Evolutionary conservation across 2,113 vertebrate species (phyloP).

Genomic region (Otis tarda): DNA sequence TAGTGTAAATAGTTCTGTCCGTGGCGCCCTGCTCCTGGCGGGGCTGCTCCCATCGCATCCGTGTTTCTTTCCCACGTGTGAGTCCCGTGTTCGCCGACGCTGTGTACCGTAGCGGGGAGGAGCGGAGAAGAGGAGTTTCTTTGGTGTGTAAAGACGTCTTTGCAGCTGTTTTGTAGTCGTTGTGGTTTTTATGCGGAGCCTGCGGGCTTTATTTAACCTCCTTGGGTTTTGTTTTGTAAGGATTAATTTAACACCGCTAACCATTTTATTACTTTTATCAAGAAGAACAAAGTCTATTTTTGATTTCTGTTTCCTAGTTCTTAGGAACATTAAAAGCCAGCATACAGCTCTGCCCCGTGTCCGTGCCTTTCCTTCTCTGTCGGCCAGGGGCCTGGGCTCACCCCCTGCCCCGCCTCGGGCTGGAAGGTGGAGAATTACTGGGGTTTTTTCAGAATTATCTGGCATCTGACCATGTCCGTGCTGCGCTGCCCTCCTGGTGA

Average conservation of each 20-base stretch:
- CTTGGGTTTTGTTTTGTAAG: conserved; percentile 61
- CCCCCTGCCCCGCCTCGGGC: not conserved
- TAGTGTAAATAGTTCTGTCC: conserved; percentile 52
- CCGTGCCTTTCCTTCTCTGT: not conserved
- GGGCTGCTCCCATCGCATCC: not conserved
- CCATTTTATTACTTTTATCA: conserved; percentile 74
- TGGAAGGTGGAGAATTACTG: no score
- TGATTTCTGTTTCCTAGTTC: conserved; percentile 71
- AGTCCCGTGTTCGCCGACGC: not conserved
- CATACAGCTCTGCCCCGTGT: conserved; percentile 28
- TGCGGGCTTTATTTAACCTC: not conserved
- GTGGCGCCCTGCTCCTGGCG: not conserved
- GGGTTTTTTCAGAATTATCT: fast-evolving
- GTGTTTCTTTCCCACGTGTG: conserved; percentile 1
- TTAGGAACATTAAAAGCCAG: conserved; percentile 70
- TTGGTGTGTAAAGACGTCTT: not conserved
- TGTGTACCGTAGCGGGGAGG: not conserved
- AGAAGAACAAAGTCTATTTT: conserved; percentile 73
- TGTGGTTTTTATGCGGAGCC: not conserved
- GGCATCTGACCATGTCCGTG: fast-evolving
- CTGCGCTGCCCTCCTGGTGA: not conserved
- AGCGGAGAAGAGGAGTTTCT: not conserved
- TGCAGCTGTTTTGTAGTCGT: conserved; percentile 37
- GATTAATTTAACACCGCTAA: conserved; percentile 73
- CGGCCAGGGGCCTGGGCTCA: fast-evolving